Evolutionary conservation across 2,113 vertebrate genomes (phyloP).

Genomic region (Probosciger aterrimus): DNA sequence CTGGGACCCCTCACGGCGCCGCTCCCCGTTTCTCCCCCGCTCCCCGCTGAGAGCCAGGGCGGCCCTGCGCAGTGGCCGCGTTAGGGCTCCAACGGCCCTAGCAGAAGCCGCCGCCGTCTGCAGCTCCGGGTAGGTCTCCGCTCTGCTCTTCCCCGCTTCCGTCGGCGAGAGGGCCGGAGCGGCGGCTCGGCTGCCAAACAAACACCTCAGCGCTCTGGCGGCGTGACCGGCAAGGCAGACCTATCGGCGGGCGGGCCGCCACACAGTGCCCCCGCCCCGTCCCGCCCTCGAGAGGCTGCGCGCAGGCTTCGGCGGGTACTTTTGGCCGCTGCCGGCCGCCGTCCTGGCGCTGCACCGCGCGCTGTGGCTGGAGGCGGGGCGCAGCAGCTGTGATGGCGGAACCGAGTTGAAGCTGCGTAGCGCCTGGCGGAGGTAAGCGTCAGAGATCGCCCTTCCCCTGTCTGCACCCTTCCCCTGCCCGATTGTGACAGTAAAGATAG

Average conservation of each 20-base stretch:
- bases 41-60: too few species aligned
- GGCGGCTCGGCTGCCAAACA: accelerated
- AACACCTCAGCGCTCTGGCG: accelerated
- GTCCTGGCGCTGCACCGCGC: not conserved
- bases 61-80: not conserved
- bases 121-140: not conserved
- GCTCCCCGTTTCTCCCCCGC: not conserved
- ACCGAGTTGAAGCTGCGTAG: not conserved
- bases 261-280: not conserved
- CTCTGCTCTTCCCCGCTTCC: not conserved
- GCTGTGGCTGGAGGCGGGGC: not conserved
- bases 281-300: too few species aligned
- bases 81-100: not conserved
- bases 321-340: not conserved
- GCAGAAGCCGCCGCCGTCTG: not conserved
- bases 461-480: accelerated
- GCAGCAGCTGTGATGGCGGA: not conserved
- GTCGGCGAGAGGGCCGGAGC: too few species aligned
- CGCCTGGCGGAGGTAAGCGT: not conserved
- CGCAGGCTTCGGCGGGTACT: not conserved
- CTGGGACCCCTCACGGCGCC: not conserved
- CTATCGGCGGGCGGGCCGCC: too few species aligned
- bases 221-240: accelerated
- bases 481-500: accelerated
- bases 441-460: accelerated